Conservation (phyloP, 2,797 vertebrate species). For the Scomberomorus guttatus region DNA sequence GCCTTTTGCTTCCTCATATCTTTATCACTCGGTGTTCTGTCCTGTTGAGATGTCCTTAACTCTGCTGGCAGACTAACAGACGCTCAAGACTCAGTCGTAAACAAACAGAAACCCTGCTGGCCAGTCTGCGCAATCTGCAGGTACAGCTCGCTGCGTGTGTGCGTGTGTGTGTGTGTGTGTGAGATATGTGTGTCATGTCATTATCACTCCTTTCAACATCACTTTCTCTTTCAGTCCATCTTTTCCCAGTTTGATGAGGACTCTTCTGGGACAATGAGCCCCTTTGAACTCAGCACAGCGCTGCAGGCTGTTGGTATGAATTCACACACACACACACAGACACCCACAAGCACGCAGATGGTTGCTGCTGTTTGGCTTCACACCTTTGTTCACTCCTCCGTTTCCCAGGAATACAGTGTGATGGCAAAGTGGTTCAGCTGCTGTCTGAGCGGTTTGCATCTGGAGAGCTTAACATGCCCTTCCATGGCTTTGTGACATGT, state of each 20-base stretch:
- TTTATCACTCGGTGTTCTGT: conserved; percentile 29
- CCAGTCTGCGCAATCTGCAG: conserved; percentile 79
- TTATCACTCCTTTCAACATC: neutral
- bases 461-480: conserved; percentile 81
- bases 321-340: neutral
- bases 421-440: conserved; percentile 76
- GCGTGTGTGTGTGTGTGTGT: conserved; percentile 25
- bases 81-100: conserved; percentile 74
- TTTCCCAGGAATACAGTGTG: conserved; percentile 81
- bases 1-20: conserved; percentile 25
- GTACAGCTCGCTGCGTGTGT: conserved; percentile 65
- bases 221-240: conserved; percentile 71
- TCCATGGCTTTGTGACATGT: conserved; percentile 83
- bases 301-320: conserved; percentile 81
- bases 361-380: conserved; percentile 9
- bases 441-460: conserved; percentile 83
- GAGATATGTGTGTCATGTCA: neutral
- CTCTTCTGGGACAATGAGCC: conserved; percentile 86
- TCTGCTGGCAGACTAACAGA: conserved; percentile 78
- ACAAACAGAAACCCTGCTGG: conserved; percentile 81
- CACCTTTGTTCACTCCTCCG: conserved; percentile 9
- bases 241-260: conserved; percentile 84
- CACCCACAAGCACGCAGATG: conserved; percentile 18
- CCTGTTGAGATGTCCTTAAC: conserved; percentile 69
- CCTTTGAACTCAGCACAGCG: conserved; percentile 83